phyloP scores from a whole-genome alignment of 2,888 invertebrate genomes.

The Amblyteles armatorius region DNA sequence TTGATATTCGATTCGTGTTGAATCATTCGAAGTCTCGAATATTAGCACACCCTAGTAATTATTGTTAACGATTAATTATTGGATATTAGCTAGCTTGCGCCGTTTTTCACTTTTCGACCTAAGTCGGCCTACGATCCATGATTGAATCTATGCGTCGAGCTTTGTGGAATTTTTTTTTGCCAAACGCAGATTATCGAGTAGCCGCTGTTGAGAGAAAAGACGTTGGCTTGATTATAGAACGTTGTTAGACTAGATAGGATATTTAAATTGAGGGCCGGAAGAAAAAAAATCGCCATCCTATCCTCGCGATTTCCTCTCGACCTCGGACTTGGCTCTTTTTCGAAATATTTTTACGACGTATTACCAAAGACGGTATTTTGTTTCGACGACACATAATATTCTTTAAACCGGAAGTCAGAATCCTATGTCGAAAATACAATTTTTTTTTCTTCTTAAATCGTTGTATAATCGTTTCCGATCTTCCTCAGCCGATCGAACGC shows the following conservation, averaged over 20 bases:
- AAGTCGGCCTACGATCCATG: neutral
- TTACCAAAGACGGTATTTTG: constrained; percentile 58
- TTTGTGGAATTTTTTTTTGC: neutral
- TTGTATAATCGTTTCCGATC: constrained; percentile 42
- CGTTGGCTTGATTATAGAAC: neutral
- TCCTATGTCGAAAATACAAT: neutral
- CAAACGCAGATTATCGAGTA: neutral
- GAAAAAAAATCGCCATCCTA: constrained; percentile 17
- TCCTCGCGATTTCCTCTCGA: constrained; percentile 9
- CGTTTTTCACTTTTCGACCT: neutral
- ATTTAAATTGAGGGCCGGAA: constrained; percentile 23
- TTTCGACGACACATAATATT: constrained; percentile 22
- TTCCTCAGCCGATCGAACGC: constrained; percentile 60
- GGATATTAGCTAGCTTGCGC: neutral
- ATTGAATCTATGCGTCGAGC: neutral
- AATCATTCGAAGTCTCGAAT: no score
- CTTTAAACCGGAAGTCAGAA: constrained; percentile 10
- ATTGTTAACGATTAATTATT: neutral
- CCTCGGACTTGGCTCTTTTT: constrained; percentile 25
- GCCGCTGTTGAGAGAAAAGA: neutral
- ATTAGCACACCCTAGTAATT: neutral
- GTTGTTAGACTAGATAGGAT: constrained; percentile 39
- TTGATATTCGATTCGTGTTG: no score
- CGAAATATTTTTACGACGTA: constrained; percentile 22
- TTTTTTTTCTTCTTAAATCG: constrained; percentile 18